Evolutionary conservation across 2,888 invertebrate species (phyloP).

Genomic region (Rhodophaea formosa): DNA sequence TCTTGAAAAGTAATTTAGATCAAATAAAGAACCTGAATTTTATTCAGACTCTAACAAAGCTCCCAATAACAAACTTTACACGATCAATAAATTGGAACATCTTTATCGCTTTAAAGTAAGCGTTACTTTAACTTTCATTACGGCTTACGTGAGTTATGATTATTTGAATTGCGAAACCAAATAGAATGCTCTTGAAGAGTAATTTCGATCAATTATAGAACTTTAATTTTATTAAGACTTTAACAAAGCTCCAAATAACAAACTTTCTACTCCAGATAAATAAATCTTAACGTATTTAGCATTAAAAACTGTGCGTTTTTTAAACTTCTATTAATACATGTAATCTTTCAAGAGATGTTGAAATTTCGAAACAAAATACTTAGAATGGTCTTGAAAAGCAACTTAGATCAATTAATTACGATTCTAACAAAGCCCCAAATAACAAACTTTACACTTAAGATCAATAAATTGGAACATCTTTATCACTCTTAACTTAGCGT

Average conservation of each 20-base stretch:
- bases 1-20: slow-evolving; percentile 16
- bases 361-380: slow-evolving; percentile 23
- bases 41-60: neutral
- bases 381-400: slow-evolving; percentile 8
- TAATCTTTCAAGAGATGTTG: too few relatives aligned
- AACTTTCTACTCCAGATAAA: slow-evolving; percentile 40
- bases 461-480: slow-evolving; percentile 79
- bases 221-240: neutral
- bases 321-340: too few relatives aligned
- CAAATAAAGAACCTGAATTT: too few relatives aligned
- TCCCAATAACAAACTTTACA: neutral
- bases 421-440: neutral
- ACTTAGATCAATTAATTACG: neutral
- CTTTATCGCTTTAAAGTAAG: slow-evolving; percentile 73
- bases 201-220: neutral
- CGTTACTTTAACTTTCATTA: slow-evolving; percentile 62
- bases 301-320: too few relatives aligned
- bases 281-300: slow-evolving; percentile 78
- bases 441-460: slow-evolving; percentile 41
- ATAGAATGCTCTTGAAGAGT: slow-evolving; percentile 38
- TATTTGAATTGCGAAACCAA: slow-evolving; percentile 77
- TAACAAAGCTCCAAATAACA: neutral
- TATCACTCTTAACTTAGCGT: slow-evolving; percentile 71
- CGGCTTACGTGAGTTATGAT: slow-evolving; percentile 80
- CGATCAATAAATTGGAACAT: slow-evolving; percentile 74